These are phyloP conservation scores for Sympetrum striolatum DNA, from an alignment of 2,888 invertebrate species.

Conservation along the genomic window DNA sequence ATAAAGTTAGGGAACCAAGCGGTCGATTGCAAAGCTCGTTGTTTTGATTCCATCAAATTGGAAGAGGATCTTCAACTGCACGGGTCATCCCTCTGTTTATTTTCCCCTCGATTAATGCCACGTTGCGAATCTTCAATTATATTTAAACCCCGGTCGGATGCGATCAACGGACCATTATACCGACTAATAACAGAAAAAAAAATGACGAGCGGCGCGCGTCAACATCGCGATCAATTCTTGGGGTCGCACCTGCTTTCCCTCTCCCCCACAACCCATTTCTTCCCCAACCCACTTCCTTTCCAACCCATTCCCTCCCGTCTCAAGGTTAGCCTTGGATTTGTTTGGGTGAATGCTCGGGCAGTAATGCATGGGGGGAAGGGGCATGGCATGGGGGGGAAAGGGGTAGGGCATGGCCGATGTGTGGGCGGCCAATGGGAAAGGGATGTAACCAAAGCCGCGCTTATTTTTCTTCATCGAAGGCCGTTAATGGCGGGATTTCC, in stretches of 20 bases:
- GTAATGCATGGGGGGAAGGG: slow-evolving; percentile 19
- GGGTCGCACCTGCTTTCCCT: background rate
- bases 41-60: background rate
- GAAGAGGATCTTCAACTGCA: background rate
- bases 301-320: background rate
- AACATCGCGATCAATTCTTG: background rate
- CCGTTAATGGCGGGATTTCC: background rate
- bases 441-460: background rate
- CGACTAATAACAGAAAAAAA: background rate
- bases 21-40: background rate
- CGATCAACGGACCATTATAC: background rate
- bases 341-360: slow-evolving; percentile 39
- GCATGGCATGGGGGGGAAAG: background rate
- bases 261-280: background rate
- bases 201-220: background rate
- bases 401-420: slow-evolving; percentile 21
- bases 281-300: background rate
- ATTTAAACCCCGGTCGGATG: background rate
- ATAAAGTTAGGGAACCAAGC: too few relatives aligned
- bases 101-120: background rate
- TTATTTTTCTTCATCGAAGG: background rate
- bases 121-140: background rate
- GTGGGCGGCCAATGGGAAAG: background rate
- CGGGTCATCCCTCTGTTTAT: background rate
- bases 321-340: slow-evolving; percentile 43